Percentiles rank a stretch among this genome's conserved stretches.
phyloP scores from a whole-genome alignment of 2,888 invertebrate genomes.

The Epiblema foenella region DNA sequence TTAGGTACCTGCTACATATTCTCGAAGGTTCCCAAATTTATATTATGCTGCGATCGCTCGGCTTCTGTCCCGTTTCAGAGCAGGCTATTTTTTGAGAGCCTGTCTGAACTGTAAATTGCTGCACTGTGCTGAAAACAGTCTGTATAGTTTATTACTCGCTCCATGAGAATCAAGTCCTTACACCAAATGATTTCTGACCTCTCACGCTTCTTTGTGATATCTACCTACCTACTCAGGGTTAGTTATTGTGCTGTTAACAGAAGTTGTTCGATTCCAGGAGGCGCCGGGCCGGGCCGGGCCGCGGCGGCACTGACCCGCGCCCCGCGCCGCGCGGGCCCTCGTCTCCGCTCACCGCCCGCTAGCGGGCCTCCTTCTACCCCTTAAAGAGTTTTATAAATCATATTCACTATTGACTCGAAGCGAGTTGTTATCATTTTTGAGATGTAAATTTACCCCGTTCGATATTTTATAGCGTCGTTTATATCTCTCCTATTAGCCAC shows the following conservation, averaged over 20 bases:
- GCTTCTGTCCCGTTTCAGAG: too few species aligned
- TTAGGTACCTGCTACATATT: too few species aligned
- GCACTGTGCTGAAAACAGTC: too few species aligned
- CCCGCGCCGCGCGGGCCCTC: slow-evolving; percentile 45
- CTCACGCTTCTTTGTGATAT: too few species aligned
- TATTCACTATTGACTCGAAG: slow-evolving; percentile 73
- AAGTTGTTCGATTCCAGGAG: slow-evolving; percentile 47
- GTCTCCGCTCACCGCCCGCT: slow-evolving; percentile 40
- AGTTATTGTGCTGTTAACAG: slow-evolving; percentile 12
- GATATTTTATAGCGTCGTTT: slow-evolving; percentile 78
- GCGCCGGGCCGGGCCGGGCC: slow-evolving; percentile 52
- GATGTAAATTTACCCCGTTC: slow-evolving; percentile 82
- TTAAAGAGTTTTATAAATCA: slow-evolving; percentile 68
- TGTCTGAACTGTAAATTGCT: too few species aligned
- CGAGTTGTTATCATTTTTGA: slow-evolving; percentile 80
- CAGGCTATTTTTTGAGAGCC: too few species aligned
- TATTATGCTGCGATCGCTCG: too few species aligned
- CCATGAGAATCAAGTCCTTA: too few species aligned
- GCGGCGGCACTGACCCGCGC: slow-evolving; percentile 47
- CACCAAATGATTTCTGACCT: neutral
- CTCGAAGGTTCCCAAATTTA: too few species aligned
- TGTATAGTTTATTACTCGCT: too few species aligned
- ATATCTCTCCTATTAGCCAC: slow-evolving; percentile 76
- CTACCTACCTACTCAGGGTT: too few species aligned
- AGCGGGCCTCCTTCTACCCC: slow-evolving; percentile 49